Conservation (phyloP, 1,140 invertebrate genomes). For the Monochamus saltuarius region DNA sequence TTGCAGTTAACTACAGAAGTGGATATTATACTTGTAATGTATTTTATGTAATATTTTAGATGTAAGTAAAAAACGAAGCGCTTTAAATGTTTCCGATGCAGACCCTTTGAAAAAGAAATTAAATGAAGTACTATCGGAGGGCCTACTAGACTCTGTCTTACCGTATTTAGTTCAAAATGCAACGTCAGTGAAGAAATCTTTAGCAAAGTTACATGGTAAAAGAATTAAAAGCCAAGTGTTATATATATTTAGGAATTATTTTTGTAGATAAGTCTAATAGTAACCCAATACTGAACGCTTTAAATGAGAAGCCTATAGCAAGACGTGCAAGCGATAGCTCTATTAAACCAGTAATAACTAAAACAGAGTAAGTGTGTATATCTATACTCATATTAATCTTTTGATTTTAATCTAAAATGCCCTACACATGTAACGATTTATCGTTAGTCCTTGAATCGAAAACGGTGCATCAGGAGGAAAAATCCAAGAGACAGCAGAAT, state of each 20-base stretch:
- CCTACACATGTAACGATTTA: no score
- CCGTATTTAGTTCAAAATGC: slow-evolving; percentile 49
- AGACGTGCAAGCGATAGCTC: slow-evolving; percentile 28
- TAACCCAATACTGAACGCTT: neutral
- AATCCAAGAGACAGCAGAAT: no score
- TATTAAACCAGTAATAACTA: slow-evolving; percentile 20
- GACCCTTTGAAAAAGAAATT: slow-evolving; percentile 53
- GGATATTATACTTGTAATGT: neutral
- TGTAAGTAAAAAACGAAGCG: slow-evolving; percentile 10
- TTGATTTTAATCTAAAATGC: no score
- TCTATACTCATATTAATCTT: no score
- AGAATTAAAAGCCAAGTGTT: no score
- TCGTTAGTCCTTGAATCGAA: no score
- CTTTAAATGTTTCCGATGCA: slow-evolving; percentile 9
- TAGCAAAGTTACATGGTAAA: slow-evolving; percentile 7
- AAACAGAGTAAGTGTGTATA: slow-evolving; percentile 27
- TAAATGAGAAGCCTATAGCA: slow-evolving; percentile 11
- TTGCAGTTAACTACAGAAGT: neutral
- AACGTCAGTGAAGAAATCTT: slow-evolving; percentile 18
- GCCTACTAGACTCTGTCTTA: slow-evolving; percentile 74
- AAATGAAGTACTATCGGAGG: slow-evolving; percentile 71
- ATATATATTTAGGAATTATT: no score
- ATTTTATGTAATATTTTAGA: slow-evolving; percentile 13
- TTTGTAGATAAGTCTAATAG: no score
- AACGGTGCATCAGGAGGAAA: no score